These are phyloP conservation scores for Proterorhinus semilunaris DNA, from an alignment of 2,113 vertebrate species.

Conservation along the genomic window DNA sequence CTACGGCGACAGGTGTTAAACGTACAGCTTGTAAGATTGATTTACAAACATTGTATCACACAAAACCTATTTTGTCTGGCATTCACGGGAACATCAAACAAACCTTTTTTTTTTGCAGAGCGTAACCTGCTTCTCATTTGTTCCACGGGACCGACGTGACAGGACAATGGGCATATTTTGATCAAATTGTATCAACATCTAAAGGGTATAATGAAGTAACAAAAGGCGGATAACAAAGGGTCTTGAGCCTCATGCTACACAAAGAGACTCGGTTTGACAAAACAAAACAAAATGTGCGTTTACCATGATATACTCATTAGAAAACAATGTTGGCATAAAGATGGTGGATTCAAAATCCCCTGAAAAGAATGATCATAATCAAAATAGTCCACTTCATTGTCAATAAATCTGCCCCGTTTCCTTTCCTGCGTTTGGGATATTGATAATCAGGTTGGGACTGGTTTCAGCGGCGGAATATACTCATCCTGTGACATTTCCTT, in stretches of 20 bases:
- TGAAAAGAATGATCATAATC: too few relatives aligned
- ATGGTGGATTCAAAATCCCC: too few relatives aligned
- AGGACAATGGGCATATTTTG: background rate
- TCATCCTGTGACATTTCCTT: constrained; percentile 68
- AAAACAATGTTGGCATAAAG: too few relatives aligned
- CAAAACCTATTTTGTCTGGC: background rate
- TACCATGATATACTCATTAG: too few relatives aligned
- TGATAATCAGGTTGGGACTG: constrained; percentile 59
- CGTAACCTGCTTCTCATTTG: background rate
- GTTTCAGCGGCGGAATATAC: constrained; percentile 55
- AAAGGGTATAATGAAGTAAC: too few relatives aligned
- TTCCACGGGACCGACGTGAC: too few relatives aligned
- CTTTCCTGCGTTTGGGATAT: constrained; percentile 35
- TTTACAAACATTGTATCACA: too few relatives aligned
- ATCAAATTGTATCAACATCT: background rate
- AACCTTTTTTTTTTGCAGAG: background rate
- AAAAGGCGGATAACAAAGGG: too few relatives aligned
- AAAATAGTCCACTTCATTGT: constrained; percentile 13
- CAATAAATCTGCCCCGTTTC: constrained; percentile 44
- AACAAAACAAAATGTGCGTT: too few relatives aligned
- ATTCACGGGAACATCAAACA: background rate
- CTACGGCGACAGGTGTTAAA: constrained; percentile 37
- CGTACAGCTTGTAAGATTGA: too few relatives aligned
- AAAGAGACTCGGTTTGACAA: too few relatives aligned
- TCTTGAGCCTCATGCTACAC: too few relatives aligned